Percentiles rank a stretch among this genome's conserved stretches.
Evolutionary conservation across 2,888 invertebrate genomes (phyloP).

Genomic region (Cerastoderma edule): DNA sequence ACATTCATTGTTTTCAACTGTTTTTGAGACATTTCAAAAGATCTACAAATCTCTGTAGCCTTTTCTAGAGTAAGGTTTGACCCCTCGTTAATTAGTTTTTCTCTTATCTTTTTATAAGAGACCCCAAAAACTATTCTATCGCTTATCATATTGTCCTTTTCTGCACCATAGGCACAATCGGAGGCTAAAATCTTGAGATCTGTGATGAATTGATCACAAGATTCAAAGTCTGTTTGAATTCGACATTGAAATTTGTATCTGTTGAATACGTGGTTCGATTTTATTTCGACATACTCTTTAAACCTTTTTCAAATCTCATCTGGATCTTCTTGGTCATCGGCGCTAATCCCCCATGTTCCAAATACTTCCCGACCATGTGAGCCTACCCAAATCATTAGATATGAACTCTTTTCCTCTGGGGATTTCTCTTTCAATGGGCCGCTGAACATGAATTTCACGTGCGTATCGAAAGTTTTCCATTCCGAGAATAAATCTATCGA

Average conservation of each 20-base stretch:
- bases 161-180: conserved; percentile 48
- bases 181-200: conserved; percentile 39
- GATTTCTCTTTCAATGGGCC: conserved; percentile 43
- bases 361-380: conserved; percentile 43
- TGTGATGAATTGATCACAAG: conserved; percentile 56
- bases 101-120: conserved; percentile 39
- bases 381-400: conserved; percentile 55
- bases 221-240: conserved; percentile 33
- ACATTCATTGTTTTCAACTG: conserved; percentile 28
- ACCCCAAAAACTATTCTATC: conserved; percentile 54
- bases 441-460: conserved; percentile 49
- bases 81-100: conserved; percentile 49
- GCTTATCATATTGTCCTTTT: conserved; percentile 44
- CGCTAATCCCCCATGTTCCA: conserved; percentile 33
- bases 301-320: conserved; percentile 11
- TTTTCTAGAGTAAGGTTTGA: conserved; percentile 44
- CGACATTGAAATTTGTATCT: conserved; percentile 53
- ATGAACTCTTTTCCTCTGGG: conserved; percentile 39
- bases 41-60: conserved; percentile 33
- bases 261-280: conserved; percentile 42
- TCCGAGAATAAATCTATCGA: conserved; percentile 23
- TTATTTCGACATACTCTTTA: conserved; percentile 38
- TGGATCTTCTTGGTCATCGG: conserved; percentile 25
- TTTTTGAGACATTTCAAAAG: conserved; percentile 31
- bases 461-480: conserved; percentile 46